phyloP scores from a whole-genome alignment of 2,113 vertebrate species.

The Platanista minor region DNA sequence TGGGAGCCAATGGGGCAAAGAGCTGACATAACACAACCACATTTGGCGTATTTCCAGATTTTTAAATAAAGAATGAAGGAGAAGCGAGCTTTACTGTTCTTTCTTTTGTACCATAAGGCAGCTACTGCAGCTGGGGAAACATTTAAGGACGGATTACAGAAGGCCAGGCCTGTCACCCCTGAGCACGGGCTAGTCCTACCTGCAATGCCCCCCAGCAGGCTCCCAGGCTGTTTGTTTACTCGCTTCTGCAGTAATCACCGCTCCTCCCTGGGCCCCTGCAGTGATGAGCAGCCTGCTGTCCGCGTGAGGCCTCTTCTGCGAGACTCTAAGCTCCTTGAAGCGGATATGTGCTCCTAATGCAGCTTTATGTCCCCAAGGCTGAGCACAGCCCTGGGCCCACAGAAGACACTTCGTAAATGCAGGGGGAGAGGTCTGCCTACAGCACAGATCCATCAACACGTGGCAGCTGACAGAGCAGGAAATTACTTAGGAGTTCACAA shows the following conservation, averaged over 20 bases:
- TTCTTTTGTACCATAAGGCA: too few relatives aligned
- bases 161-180: background rate
- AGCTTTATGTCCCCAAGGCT: fast-evolving
- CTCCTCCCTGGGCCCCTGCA: background rate
- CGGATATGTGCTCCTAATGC: fast-evolving
- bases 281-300: fast-evolving
- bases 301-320: fast-evolving
- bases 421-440: fast-evolving
- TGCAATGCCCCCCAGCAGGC: background rate
- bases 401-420: background rate
- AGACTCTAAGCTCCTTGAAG: background rate
- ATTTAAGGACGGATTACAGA: fast-evolving
- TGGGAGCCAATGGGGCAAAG: background rate
- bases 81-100: too few relatives aligned
- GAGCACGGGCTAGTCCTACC: too few relatives aligned
- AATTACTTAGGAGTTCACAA: background rate
- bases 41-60: background rate
- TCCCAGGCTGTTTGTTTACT: background rate
- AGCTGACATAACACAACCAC: background rate
- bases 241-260: fast-evolving
- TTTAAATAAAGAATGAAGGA: background rate
- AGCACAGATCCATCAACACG: fast-evolving
- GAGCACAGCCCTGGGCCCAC: background rate
- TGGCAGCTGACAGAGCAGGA: fast-evolving
- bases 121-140: background rate